Percentiles rank a stretch among this genome's conserved stretches.
phyloP scores from a whole-genome alignment of 1,140 invertebrate genomes.

The Saccostrea cuccullata region DNA sequence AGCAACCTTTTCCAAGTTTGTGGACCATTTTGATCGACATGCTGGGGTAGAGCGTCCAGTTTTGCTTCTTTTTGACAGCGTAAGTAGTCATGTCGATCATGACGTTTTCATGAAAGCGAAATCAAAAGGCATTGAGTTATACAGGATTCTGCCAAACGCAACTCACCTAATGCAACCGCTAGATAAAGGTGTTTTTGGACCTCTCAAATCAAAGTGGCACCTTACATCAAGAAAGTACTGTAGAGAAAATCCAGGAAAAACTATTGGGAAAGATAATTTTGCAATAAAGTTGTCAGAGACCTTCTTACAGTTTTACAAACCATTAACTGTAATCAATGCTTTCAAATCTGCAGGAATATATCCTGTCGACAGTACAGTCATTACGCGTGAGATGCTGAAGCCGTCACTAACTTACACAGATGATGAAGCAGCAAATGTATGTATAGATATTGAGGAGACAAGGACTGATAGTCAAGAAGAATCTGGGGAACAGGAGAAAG shows the following conservation, averaged over 20 bases:
- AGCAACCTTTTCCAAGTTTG: conserved; percentile 43
- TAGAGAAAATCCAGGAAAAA: conserved; percentile 46
- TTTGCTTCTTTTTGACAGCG: conserved; percentile 54
- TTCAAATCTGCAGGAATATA: conserved; percentile 9
- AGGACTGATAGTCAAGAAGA: background rate
- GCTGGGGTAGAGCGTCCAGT: conserved; percentile 51
- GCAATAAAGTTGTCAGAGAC: conserved; percentile 55
- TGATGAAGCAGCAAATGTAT: background rate
- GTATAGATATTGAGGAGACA: background rate
- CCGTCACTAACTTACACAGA: conserved; percentile 22
- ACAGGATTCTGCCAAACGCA: conserved; percentile 54
- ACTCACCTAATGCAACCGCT: conserved; percentile 58
- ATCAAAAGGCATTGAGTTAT: conserved; percentile 50
- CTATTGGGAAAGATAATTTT: conserved; percentile 53
- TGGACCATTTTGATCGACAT: conserved; percentile 52
- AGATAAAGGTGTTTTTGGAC: conserved; percentile 54
- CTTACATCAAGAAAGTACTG: conserved; percentile 32
- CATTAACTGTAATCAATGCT: conserved; percentile 37
- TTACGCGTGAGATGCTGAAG: no score
- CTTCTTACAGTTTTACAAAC: conserved; percentile 56
- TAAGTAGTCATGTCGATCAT: conserved; percentile 50
- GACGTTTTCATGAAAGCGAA: conserved; percentile 39
- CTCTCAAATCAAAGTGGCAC: conserved; percentile 49
- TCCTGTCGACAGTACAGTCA: background rate
- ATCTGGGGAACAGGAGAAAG: conserved; percentile 26